A percentile compares a stretch with the other conserved stretches of the same genome.
These are phyloP conservation scores for Pseudocheirus occidentalis DNA, from an alignment of 2,797 vertebrate genomes.

Conservation along the genomic window DNA sequence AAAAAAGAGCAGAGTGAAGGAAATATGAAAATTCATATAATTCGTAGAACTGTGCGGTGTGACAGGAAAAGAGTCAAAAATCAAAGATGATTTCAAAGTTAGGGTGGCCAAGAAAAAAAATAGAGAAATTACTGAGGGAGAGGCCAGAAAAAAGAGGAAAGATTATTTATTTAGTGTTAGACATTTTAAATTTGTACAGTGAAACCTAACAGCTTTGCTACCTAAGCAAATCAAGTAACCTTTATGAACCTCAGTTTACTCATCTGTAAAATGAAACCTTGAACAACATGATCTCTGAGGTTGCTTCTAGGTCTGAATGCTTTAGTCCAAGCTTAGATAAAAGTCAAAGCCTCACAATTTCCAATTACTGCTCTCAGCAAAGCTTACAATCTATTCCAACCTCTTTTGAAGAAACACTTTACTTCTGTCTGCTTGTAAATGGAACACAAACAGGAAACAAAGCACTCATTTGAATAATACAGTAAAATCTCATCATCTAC, in stretches of 20 bases:
- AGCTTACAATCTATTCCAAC: slow-evolving; percentile 21
- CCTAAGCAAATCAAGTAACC: neutral
- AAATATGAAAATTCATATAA: neutral
- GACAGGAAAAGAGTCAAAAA: neutral
- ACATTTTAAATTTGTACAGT: no score
- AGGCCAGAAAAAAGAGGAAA: neutral
- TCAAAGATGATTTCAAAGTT: neutral
- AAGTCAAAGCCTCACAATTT: neutral
- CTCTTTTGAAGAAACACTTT: slow-evolving; percentile 40
- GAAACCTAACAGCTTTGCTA: neutral
- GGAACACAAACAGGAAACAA: slow-evolving; percentile 47
- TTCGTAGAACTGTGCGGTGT: neutral
- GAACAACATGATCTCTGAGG: neutral
- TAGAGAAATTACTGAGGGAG: neutral
- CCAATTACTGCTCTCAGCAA: neutral
- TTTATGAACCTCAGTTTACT: neutral
- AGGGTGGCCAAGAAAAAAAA: neutral
- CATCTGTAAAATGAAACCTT: neutral
- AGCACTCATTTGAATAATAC: slow-evolving; percentile 34
- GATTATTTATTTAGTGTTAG: neutral
- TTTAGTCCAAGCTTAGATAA: neutral
- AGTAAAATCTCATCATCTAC: slow-evolving; percentile 52
- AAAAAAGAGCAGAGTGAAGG: neutral
- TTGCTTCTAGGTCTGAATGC: neutral
- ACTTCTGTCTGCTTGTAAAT: slow-evolving; percentile 38